Conservation (phyloP, 1,140 invertebrate genomes). For the Metopolophium dirhodum region DNA sequence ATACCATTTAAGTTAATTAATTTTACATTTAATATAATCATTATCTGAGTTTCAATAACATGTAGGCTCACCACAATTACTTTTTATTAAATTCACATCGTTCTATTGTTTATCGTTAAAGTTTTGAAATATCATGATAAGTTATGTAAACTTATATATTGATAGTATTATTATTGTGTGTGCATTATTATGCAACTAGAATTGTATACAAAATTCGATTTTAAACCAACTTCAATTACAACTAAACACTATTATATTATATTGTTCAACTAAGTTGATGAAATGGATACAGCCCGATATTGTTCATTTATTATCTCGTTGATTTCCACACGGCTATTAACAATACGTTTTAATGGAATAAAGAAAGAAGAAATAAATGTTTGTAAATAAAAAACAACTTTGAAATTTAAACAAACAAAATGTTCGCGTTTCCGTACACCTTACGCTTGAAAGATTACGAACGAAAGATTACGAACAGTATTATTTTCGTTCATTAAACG, state of each 20-base stretch:
- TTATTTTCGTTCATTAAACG: background rate
- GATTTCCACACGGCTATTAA: background rate
- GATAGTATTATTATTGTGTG: background rate
- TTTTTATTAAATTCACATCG: background rate
- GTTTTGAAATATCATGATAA: slow-evolving; percentile 5
- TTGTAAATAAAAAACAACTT: background rate
- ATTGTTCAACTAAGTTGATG: background rate
- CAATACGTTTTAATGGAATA: background rate
- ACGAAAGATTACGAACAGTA: background rate
- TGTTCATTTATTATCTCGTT: background rate
- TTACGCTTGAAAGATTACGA: background rate
- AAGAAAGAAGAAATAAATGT: background rate
- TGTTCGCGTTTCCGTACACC: background rate
- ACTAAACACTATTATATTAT: background rate
- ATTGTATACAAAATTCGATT: background rate
- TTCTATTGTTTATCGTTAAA: background rate
- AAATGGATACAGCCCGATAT: background rate
- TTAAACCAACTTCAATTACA: background rate
- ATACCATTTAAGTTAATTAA: background rate
- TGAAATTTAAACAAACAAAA: background rate
- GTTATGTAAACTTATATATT: background rate
- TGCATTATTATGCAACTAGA: background rate
- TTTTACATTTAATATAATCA: background rate
- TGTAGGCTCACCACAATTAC: background rate
- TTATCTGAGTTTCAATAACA: background rate